Conservation (phyloP, 2,888 invertebrate species). For the Plagiodera versicolora region DNA sequence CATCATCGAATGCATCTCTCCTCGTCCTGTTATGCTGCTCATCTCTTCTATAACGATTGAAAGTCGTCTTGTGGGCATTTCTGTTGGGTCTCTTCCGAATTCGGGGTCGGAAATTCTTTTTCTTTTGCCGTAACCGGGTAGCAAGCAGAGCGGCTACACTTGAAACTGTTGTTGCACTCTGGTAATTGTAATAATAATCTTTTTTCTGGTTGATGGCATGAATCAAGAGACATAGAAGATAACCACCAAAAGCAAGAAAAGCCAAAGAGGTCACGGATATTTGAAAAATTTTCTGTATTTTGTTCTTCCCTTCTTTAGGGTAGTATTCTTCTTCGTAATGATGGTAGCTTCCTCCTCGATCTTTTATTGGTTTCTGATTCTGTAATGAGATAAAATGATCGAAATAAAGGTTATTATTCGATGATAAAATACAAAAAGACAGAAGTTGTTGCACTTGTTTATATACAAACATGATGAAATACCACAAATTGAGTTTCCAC, state of each 20-base stretch:
- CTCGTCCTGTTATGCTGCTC: constrained; percentile 20
- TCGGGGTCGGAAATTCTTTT: constrained; percentile 17
- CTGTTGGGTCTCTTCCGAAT: constrained; percentile 12
- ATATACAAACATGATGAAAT: no score
- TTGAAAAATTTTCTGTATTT: constrained; percentile 72
- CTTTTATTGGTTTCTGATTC: constrained; percentile 37
- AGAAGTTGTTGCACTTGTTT: no score
- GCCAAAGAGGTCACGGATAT: constrained; percentile 77
- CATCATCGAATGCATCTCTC: constrained; percentile 42
- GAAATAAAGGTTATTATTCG: no score
- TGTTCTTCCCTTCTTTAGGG: constrained; percentile 57
- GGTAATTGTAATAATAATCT: constrained; percentile 51
- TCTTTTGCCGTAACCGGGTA: constrained; percentile 22
- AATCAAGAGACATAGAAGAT: constrained; percentile 75
- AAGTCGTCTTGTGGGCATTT: constrained; percentile 19
- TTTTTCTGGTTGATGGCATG: constrained; percentile 71
- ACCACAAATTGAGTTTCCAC: no score
- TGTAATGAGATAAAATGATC: constrained; percentile 7
- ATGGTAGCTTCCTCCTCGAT: constrained; percentile 33
- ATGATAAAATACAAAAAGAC: no score
- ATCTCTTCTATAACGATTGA: constrained; percentile 6
- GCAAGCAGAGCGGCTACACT: constrained; percentile 43
- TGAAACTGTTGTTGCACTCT: constrained; percentile 41
- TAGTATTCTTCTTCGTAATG: constrained; percentile 38
- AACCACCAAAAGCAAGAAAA: constrained; percentile 84